Conservation (phyloP, 1,140 invertebrate genomes). For the Drosophila sechellia region DNA sequence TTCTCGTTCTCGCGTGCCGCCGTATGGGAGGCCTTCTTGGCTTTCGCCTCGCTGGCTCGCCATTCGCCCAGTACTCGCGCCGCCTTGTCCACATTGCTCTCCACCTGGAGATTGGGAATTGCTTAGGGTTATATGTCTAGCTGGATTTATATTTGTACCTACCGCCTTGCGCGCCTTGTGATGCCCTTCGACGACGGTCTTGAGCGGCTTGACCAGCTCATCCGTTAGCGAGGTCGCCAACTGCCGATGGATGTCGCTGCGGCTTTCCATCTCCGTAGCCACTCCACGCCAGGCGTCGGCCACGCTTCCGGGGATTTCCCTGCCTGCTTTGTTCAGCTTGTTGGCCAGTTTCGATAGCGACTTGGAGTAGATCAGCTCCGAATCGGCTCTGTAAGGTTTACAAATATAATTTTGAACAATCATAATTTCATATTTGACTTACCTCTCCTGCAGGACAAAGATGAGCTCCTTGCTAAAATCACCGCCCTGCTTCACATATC, state of each 20-base stretch:
- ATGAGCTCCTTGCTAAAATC: constrained; percentile 97
- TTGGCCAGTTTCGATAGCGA: constrained; percentile 93
- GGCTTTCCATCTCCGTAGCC: constrained; percentile 94
- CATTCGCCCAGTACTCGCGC: constrained; percentile 93
- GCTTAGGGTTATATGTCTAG: too few relatives aligned
- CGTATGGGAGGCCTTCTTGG: constrained; percentile 93
- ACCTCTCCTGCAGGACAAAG: constrained; percentile 95
- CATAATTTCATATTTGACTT: constrained; percentile 44
- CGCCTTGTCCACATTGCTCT: constrained; percentile 94
- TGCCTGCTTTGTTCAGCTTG: constrained; percentile 93
- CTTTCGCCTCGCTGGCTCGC: constrained; percentile 93
- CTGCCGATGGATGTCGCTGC: constrained; percentile 94
- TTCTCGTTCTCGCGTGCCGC: constrained; percentile 95
- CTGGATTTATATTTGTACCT: constrained; percentile 57
- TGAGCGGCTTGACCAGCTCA: constrained; percentile 95
- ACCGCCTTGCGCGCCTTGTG: constrained; percentile 90
- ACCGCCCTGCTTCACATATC: constrained; percentile 96
- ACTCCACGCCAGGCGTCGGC: constrained; percentile 95
- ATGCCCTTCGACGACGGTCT: constrained; percentile 89
- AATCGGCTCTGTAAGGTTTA: constrained; percentile 89
- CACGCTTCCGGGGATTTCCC: constrained; percentile 92
- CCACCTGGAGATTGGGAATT: constrained; percentile 85
- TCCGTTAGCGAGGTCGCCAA: constrained; percentile 92
- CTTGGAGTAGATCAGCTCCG: constrained; percentile 95
- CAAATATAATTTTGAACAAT: too few relatives aligned